These are phyloP conservation scores for Aethina tumida DNA, from an alignment of 1,140 invertebrate species.

Conservation along the genomic window DNA sequence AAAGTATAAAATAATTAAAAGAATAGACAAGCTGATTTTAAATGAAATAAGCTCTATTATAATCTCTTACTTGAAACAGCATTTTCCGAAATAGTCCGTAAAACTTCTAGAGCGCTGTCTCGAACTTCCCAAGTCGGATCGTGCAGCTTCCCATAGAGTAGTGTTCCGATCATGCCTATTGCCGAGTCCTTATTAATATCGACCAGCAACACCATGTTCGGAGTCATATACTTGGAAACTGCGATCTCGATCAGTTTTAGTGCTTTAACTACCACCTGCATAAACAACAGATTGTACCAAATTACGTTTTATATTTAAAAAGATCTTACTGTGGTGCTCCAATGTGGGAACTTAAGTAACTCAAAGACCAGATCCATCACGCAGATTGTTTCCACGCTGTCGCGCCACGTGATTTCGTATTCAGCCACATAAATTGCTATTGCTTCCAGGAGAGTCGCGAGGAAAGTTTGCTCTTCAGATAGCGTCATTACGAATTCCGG, in stretches of 20 bases:
- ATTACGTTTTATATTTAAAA: slow-evolving; percentile 6
- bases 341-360: slow-evolving; percentile 34
- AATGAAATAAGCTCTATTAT: no score
- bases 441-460: slow-evolving; percentile 50
- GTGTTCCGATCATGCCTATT: slow-evolving; percentile 51
- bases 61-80: slow-evolving; percentile 57
- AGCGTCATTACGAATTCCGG: slow-evolving; percentile 13
- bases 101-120: slow-evolving; percentile 60
- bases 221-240: slow-evolving; percentile 62
- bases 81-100: slow-evolving; percentile 55
- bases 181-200: slow-evolving; percentile 51
- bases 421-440: slow-evolving; percentile 52
- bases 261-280: slow-evolving; percentile 54
- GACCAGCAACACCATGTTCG: slow-evolving; percentile 58
- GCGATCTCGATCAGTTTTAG: slow-evolving; percentile 56
- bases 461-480: slow-evolving; percentile 24
- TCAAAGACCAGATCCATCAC: slow-evolving; percentile 35
- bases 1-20: no score
- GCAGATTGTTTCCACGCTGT: slow-evolving; percentile 57
- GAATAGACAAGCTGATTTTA: no score
- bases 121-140: slow-evolving; percentile 65
- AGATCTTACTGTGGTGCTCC: slow-evolving; percentile 32
- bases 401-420: slow-evolving; percentile 62
- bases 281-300: slow-evolving; percentile 14
- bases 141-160: slow-evolving; percentile 56